Conservation (phyloP, 2,113 vertebrate genomes). For the Amphiprion percula region DNA sequence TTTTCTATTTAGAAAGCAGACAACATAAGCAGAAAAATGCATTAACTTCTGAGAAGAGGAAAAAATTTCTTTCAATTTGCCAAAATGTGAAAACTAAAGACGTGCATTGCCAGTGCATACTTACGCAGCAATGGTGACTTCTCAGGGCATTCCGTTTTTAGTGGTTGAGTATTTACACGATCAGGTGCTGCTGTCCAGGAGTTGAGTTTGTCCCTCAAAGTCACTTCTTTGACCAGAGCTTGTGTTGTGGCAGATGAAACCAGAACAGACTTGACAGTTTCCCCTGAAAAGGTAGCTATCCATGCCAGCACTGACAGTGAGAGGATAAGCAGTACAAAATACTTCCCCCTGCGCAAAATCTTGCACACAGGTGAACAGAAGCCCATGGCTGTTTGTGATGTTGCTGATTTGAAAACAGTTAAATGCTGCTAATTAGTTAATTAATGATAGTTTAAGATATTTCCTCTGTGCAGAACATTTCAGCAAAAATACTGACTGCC, state of each 20-base stretch:
- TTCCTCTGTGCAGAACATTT: constrained; percentile 17
- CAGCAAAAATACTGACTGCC: constrained; percentile 7
- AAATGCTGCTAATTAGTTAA: background rate
- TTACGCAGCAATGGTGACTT: constrained; percentile 81
- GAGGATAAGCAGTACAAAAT: constrained; percentile 84
- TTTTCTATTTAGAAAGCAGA: too few relatives aligned
- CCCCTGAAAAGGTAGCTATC: constrained; percentile 83
- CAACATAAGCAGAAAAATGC: background rate
- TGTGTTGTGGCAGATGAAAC: constrained; percentile 60
- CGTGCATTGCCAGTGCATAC: constrained; percentile 38
- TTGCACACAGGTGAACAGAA: constrained; percentile 71
- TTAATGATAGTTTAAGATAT: constrained; percentile 30
- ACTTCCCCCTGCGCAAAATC: constrained; percentile 82
- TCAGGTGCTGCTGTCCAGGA: background rate
- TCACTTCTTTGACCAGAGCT: constrained; percentile 22
- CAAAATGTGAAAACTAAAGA: background rate
- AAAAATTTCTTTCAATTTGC: background rate
- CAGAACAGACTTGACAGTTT: constrained; percentile 58
- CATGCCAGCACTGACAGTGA: constrained; percentile 86
- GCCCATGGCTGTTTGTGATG: constrained; percentile 82
- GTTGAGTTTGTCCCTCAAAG: constrained; percentile 31
- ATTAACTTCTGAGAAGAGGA: background rate
- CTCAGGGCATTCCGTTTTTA: constrained; percentile 66
- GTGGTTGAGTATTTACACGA: constrained; percentile 60
- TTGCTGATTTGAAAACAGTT: background rate